Conservation (phyloP, 2,113 vertebrate genomes). For the Sylvilagus bachmani region DNA sequence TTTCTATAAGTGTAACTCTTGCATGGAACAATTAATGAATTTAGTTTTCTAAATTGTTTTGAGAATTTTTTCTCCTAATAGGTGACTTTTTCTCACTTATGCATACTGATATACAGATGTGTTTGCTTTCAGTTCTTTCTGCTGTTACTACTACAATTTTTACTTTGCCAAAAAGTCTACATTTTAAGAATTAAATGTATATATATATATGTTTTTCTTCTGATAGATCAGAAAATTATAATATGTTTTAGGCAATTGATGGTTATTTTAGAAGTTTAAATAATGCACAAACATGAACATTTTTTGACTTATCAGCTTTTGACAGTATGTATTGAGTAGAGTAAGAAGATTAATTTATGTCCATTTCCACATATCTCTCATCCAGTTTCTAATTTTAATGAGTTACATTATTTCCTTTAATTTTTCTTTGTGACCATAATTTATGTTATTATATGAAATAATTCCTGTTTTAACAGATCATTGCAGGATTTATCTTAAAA, state of each 20-base stretch:
- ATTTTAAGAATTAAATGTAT: slow-evolving; percentile 11
- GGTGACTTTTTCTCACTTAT: neutral
- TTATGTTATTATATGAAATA: slow-evolving; percentile 15
- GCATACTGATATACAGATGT: neutral
- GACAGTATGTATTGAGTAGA: neutral
- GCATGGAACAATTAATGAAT: neutral
- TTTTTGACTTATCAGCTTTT: slow-evolving; percentile 5
- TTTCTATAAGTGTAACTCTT: neutral
- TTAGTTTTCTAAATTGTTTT: slow-evolving; percentile 19
- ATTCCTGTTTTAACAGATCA: neutral
- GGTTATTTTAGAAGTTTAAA: neutral
- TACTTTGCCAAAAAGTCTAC: slow-evolving; percentile 17
- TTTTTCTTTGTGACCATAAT: neutral
- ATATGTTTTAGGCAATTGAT: neutral
- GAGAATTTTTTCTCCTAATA: slow-evolving; percentile 1
- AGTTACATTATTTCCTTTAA: neutral
- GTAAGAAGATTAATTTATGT: slow-evolving; percentile 2
- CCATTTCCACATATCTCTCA: neutral
- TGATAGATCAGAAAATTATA: slow-evolving; percentile 15
- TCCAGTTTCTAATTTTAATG: slow-evolving; percentile 30
- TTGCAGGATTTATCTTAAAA: neutral
- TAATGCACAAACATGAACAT: neutral
- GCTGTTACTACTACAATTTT: neutral
- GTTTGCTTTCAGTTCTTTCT: neutral
- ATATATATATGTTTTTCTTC: neutral